phyloP scores from a whole-genome alignment of 2,113 vertebrate genomes.

The Corythornis madagascariensis region DNA sequence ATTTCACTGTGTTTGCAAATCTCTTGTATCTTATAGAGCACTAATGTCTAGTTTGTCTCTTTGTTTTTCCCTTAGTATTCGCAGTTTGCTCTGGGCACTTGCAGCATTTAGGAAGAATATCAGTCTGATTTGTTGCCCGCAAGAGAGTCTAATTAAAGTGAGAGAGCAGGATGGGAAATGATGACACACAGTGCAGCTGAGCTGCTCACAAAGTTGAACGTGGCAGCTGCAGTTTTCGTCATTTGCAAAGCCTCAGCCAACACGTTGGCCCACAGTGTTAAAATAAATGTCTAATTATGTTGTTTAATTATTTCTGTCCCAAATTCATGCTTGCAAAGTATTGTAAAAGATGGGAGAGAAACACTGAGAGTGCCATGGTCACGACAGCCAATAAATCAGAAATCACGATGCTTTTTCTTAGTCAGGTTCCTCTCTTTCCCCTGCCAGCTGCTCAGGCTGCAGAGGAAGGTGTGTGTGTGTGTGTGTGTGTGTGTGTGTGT shows the following conservation, averaged over 20 bases:
- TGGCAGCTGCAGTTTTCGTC: conserved; percentile 46
- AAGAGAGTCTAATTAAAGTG: conserved; percentile 66
- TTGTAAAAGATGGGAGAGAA: not conserved
- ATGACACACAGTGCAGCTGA: conserved; percentile 60
- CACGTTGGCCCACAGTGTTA: conserved; percentile 56
- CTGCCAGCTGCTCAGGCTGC: not conserved
- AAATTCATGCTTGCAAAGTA: conserved; percentile 34
- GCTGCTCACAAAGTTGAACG: conserved; percentile 54
- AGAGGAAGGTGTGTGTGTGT: not conserved
- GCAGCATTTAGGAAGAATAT: conserved; percentile 54
- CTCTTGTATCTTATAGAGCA: not conserved
- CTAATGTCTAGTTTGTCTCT: conserved; percentile 44
- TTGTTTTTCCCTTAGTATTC: conserved; percentile 32
- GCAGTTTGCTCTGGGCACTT: conserved; percentile 49
- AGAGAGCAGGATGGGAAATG: conserved; percentile 44
- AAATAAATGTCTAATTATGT: conserved; percentile 63
- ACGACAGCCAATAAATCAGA: not conserved
- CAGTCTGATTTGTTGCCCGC: conserved; percentile 66
- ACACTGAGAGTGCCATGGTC: not conserved
- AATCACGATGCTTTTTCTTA: not conserved
- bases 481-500: not conserved
- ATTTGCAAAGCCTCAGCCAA: conserved; percentile 61
- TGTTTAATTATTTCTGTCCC: conserved; percentile 24
- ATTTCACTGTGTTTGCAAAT: conserved; percentile 6
- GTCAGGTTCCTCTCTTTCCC: not conserved